phyloP scores from a whole-genome alignment of 2,797 vertebrate species.

The Sebastes melanostomus region DNA sequence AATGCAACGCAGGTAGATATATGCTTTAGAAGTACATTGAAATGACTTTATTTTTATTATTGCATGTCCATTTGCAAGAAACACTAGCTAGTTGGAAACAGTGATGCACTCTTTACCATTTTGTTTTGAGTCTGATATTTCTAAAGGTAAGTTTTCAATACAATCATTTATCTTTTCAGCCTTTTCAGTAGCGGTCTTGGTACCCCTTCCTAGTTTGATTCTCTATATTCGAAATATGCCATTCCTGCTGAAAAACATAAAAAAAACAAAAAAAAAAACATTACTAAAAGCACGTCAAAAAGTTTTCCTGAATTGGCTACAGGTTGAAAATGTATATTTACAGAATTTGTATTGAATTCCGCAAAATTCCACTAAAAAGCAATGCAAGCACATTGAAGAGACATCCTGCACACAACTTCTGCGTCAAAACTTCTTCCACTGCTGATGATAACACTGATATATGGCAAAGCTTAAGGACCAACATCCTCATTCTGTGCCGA shows the following conservation, averaged over 20 bases:
- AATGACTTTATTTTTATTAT: not conserved
- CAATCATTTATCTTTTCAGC: not conserved
- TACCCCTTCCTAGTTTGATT: not conserved
- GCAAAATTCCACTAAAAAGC: not conserved
- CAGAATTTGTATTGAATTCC: not conserved
- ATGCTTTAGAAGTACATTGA: not conserved
- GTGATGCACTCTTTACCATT: not conserved
- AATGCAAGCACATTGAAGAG: not conserved
- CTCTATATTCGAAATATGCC: not conserved
- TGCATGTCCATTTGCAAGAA: not conserved
- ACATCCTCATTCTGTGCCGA: constrained; percentile 1
- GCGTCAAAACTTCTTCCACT: not conserved
- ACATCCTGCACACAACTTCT: not conserved
- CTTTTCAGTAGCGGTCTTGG: not conserved
- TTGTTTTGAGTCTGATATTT: not conserved
- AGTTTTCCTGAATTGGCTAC: not conserved
- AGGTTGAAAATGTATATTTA: not conserved
- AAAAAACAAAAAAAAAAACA: not conserved
- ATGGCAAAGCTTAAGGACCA: constrained; percentile 6
- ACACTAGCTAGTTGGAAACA: not conserved
- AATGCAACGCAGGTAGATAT: constrained; percentile 18
- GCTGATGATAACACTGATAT: constrained; percentile 23
- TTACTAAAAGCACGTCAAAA: not conserved
- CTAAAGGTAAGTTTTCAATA: not conserved
- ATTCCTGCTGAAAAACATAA: not conserved